Base-by-base conservation (phyloP, 2,888 invertebrate genomes). In the Cremastinae sp. region DNA sequence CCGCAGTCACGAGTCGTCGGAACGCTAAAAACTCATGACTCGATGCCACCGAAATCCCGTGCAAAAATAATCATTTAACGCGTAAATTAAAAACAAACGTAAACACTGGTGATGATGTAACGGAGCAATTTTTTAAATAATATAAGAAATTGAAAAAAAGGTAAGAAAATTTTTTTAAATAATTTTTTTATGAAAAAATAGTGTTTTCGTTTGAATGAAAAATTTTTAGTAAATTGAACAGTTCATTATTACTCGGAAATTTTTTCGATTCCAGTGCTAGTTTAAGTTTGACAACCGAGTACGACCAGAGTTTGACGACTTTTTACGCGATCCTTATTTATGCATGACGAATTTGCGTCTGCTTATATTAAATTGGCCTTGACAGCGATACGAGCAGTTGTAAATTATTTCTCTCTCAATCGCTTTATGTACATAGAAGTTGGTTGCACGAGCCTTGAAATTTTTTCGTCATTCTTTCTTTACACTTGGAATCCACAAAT, bases 351-450 rank as follows among this genome's bases (percentile, higher is more conserved):
- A 62, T 51, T 49, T 43, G 14, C 58, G 45, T 61, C 55, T 78
- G 56, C 72, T 74, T 71, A 58, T 74, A 77, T 79, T 74, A 68
- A 74, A 72, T 62, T 72, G 78, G 37, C 79, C 79, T 76, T 79
- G 79, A 64, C 74, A 69, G 64, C 64, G 74, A 74, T 74, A 69
- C 58, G 65, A 76, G 41, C 49, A 39, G 64, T 58, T 64, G 59
- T 69, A 51, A 59, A 69, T 45, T 43, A 70, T 55, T 41, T 61
- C 28, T 59, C 41, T 43, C 16, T 28, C 28, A 59, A 49, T 18
- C 43, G 41, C 18, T 53, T n/a, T 18, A 20, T n/a, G n/a, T n/a
- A n/a, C n/a, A n/a, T n/a, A n/a, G n/a, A n/a, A n/a, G n/a, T n/a
- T n/a, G n/a, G n/a, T n/a, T n/a, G n/a, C n/a, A n/a, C n/a, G n/a